These are phyloP conservation scores for Clitarchus hookeri DNA, from an alignment of 2,888 invertebrate genomes.

Conservation along the genomic window DNA sequence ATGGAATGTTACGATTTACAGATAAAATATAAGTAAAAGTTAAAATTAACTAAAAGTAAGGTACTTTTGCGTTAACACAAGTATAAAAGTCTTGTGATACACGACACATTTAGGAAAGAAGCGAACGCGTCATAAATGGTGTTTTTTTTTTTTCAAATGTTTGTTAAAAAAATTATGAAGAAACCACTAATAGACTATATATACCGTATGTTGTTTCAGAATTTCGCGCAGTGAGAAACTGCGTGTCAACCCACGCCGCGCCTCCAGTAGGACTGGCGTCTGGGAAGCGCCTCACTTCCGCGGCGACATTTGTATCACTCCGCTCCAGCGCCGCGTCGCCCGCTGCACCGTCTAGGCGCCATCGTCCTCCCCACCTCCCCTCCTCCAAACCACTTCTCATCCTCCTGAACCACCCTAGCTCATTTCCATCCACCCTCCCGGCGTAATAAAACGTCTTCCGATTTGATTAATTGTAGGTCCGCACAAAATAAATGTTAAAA, in stretches of 20 bases:
- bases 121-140: too few species aligned
- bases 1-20: too few species aligned
- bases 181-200: too few species aligned
- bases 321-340: conserved; percentile 23
- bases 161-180: too few species aligned
- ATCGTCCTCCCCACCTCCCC: not conserved
- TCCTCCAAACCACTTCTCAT: not conserved
- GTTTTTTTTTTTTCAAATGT: too few species aligned
- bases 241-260: not conserved
- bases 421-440: not conserved
- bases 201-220: too few species aligned
- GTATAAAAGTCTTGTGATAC: too few species aligned
- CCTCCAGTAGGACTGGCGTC: not conserved
- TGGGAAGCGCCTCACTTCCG: not conserved
- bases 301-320: conserved; percentile 33
- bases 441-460: not conserved
- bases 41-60: too few species aligned
- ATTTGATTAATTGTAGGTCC: not conserved
- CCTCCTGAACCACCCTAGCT: not conserved
- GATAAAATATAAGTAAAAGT: too few species aligned
- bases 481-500: conserved; percentile 14
- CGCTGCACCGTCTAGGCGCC: not conserved
- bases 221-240: not conserved
- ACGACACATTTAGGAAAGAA: too few species aligned
- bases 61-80: too few species aligned